Evolutionary conservation across 2,888 invertebrate genomes (phyloP).

Genomic region (Netelia melanura): DNA sequence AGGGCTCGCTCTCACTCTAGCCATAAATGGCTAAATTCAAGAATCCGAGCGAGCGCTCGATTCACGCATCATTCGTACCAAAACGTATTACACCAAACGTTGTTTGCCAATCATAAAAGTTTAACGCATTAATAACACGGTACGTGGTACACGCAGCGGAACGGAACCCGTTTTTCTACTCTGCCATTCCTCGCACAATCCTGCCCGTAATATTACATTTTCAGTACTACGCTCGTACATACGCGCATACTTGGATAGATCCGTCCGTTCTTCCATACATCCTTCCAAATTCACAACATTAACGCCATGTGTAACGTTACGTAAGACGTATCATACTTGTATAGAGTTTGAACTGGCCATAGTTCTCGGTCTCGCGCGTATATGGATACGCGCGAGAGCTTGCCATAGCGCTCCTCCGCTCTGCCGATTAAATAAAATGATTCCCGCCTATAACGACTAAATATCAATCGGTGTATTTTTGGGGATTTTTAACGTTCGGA

Average conservation of each 20-base stretch:
- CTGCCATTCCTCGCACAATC: slow-evolving; percentile 48
- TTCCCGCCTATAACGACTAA: too few relatives aligned
- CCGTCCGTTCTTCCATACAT: background rate
- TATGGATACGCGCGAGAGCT: background rate
- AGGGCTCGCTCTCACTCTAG: too few relatives aligned
- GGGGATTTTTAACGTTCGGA: too few relatives aligned
- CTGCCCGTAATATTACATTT: slow-evolving; percentile 25
- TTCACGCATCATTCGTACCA: too few relatives aligned
- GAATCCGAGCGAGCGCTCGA: too few relatives aligned
- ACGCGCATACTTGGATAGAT: background rate
- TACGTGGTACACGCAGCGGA: background rate
- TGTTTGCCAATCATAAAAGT: too few relatives aligned
- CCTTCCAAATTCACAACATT: slow-evolving; percentile 17
- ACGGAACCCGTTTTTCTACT: slow-evolving; percentile 57
- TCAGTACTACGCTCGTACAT: background rate
- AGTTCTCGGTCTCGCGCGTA: background rate
- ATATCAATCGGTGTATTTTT: too few relatives aligned
- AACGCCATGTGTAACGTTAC: slow-evolving; percentile 15
- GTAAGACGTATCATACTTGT: background rate
- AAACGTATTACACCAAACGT: too few relatives aligned
- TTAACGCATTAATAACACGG: too few relatives aligned
- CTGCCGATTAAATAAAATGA: too few relatives aligned
- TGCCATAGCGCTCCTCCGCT: background rate
- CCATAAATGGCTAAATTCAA: too few relatives aligned
- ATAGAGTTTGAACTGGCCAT: background rate